Evolutionary conservation across 2,113 vertebrate genomes (phyloP).

Genomic region (Vulpes ferrilata): DNA sequence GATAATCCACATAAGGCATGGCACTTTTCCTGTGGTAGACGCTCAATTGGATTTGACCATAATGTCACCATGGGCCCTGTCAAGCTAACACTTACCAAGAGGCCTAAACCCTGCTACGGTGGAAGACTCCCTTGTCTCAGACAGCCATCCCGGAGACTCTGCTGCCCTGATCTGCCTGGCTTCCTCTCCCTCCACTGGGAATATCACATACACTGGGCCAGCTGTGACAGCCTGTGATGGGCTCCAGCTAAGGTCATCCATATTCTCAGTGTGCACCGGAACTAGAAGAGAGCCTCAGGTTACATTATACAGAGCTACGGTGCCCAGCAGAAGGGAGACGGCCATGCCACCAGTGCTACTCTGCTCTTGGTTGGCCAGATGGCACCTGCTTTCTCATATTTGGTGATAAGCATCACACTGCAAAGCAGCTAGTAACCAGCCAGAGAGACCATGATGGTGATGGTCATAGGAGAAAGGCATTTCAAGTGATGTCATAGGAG

Average conservation of each 20-base stretch:
- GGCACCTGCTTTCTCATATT: neutral
- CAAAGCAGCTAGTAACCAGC: neutral
- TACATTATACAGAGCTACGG: neutral
- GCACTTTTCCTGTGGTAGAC: neutral
- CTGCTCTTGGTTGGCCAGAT: neutral
- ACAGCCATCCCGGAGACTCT: too few species aligned
- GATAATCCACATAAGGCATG: neutral
- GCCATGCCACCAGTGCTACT: fast-evolving
- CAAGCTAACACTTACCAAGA: too few species aligned
- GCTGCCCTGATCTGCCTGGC: neutral
- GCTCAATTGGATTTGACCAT: neutral
- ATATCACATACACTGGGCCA: neutral
- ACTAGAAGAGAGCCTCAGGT: neutral
- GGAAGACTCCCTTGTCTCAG: neutral
- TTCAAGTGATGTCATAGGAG: neutral
- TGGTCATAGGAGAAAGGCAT: neutral
- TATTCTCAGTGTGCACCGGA: neutral
- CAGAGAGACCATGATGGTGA: neutral
- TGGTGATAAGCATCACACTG: neutral
- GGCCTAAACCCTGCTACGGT: fast-evolving
- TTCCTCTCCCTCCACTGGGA: neutral
- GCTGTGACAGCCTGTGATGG: too few species aligned
- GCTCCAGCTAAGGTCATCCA: neutral
- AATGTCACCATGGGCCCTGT: too few species aligned
- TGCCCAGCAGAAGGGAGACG: neutral